phyloP scores from a whole-genome alignment of 2,888 invertebrate genomes.

The Amiota mariae region DNA sequence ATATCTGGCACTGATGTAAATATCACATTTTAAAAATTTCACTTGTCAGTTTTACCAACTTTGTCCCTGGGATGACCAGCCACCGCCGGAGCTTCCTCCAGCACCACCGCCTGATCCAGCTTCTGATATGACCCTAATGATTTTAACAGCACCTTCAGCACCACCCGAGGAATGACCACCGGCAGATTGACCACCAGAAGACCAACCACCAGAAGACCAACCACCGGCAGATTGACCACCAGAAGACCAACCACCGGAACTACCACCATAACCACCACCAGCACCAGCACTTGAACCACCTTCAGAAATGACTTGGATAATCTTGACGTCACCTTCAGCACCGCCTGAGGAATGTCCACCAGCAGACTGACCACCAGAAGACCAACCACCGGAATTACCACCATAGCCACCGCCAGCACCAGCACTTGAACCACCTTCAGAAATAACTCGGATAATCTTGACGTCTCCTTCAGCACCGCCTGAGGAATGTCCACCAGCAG shows the following conservation, averaged over 20 bases:
- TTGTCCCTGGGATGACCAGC: constrained; percentile 10
- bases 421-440: constrained; percentile 7
- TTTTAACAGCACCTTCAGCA: constrained; percentile 6
- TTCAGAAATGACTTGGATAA: constrained; percentile 14
- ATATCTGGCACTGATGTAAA: background rate
- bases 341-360: background rate
- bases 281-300: background rate
- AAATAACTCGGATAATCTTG: constrained; percentile 17
- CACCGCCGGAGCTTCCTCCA: constrained; percentile 5
- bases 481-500: background rate
- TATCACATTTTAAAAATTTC: constrained; percentile 19
- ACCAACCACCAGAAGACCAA: background rate
- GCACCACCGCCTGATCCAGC: constrained; percentile 8
- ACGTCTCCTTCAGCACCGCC: background rate
- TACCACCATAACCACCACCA: background rate
- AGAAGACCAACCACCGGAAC: background rate
- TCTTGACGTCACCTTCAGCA: background rate
- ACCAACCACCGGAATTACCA: background rate
- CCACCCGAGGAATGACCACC: background rate
- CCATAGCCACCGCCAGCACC: background rate
- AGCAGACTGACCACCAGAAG: background rate
- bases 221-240: background rate
- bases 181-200: background rate
- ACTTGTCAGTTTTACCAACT: constrained; percentile 12
- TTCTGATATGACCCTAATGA: constrained; percentile 12